phyloP scores from a whole-genome alignment of 2,113 vertebrate species.

The Campylomormyrus numenius region DNA sequence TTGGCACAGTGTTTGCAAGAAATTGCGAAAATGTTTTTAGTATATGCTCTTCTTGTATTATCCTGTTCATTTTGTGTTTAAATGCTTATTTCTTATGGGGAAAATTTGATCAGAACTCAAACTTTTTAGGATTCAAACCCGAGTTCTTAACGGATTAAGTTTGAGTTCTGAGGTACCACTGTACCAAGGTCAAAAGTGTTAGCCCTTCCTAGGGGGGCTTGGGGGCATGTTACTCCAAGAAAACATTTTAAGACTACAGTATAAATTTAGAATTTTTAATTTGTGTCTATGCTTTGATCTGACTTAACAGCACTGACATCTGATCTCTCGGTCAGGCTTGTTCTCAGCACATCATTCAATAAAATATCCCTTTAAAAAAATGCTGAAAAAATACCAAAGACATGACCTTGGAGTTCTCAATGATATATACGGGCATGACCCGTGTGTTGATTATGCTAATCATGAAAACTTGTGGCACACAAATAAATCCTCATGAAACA shows the following conservation, averaged over 20 bases:
- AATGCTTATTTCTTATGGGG: too few species aligned
- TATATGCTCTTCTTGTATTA: too few species aligned
- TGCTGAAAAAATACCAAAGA: not conserved
- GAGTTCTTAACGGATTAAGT: too few species aligned
- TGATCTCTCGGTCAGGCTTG: not conserved
- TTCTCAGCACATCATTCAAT: not conserved
- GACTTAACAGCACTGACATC: not conserved
- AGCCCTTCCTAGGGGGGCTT: not conserved
- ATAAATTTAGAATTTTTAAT: not conserved
- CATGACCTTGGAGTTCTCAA: not conserved
- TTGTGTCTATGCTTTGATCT: not conserved
- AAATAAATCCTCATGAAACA: not conserved
- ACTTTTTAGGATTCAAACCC: too few species aligned
- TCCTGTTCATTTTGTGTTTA: too few species aligned
- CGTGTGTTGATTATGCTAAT: not conserved
- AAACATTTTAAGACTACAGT: not conserved
- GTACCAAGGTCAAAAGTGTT: not conserved
- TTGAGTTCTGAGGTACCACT: too few species aligned
- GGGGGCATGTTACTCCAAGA: not conserved
- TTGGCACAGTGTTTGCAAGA: too few species aligned
- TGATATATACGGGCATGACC: not conserved
- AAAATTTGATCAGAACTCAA: too few species aligned
- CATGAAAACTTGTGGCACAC: not conserved
- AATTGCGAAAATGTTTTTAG: too few species aligned
- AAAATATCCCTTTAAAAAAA: not conserved